Base-by-base conservation (phyloP, 2,113 vertebrate genomes). In the Paraplagusia blochii region DNA sequence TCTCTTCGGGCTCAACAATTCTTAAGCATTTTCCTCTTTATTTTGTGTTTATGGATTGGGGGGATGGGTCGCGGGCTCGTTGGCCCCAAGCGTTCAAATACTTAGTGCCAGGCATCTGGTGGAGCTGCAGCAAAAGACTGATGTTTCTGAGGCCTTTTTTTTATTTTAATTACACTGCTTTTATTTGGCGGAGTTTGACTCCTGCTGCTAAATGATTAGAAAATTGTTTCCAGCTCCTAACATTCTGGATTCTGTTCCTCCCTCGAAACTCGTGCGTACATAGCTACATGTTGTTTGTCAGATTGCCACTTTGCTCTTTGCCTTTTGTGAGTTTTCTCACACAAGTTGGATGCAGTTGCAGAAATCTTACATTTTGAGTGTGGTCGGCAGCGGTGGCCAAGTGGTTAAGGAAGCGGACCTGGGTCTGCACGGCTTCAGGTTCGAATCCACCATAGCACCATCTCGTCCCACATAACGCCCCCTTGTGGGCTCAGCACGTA, bases 151-250 rank as follows among this genome's bases (percentile, higher is more conserved):
- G 18, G 55, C 48, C 1, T 51, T 80, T 83, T 83, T 47, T 83
- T 83, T 47, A 67, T 85, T 91, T 92, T 92, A 93, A 94, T 94
- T 92, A 87, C 63, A 72, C 87, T 83, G 66, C 85, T 88, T 90
- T 89, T 90, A 79, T 91, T 93, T 89, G 90, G 87, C 8, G 56
- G 83, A 87, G 89, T 87, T 91, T 72, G 81, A 88, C 82, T 88
- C 81, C 90, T 90, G 87, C 89, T 92, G 85, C 87, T 88, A 80
- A 84, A 87, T 90, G 92, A 94, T 94, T 92, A 88, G 82, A 88
- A 94, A 92, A 93, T 92, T 90, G 88, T 86, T 94, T 93, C 88
- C 91, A 93, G 88, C 94, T 91, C 85, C 86, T 87, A 76, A 92
- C 91, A 91, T 81, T n/a, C n/a, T 78, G 75, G 68, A 85, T 92